Evolutionary conservation across 2,888 invertebrate genomes (phyloP), one percentile per base, ranked within the genome.

Genomic region (Ophion ventricosus): DNA sequence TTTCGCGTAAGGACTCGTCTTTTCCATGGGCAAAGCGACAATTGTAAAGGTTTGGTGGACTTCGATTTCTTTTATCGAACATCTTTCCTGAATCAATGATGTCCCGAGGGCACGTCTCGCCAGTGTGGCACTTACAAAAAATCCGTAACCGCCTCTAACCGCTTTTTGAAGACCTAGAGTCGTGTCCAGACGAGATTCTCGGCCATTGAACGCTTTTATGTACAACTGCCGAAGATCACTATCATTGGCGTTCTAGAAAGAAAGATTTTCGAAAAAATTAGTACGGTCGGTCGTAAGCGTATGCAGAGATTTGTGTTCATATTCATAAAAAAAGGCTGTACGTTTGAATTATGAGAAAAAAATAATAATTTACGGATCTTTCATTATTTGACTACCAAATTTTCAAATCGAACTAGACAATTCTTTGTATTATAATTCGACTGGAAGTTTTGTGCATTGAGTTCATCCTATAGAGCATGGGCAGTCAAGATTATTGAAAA

Each of bases 41-140:
- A 94, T 94, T 2, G 95, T 94, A 2, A 94, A 93, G 0, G 96
- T 95, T 0, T 95, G 94, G 1, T 94, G 93, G 1, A 96, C 94
- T 0, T 94, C 94, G 54, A 96, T 91, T 89, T 96, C 96, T 43
- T 94, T 94, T 7, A 96, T 93, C 0, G 94, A 94, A 86, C 95
- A 96, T 7, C 93, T 92, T 80, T 92, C 92, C 78, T 93, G 93
- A 56, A 93, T 92, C 1, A 93, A 89, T 3, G 93, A 91, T 49
- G 91, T 92, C 64, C 91, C 90, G 1, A 94, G 92, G 0, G 95
- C 94, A 23, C 94, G 94, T 14, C 95, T 93, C 0, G 95, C 96
- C 0, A 94, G 93, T 17, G 95, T 94, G 64, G 95, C 95, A n/a
- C 95, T 95, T 0, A 95, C 95, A 87, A 96, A 96, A 89, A 96